Base-by-base conservation (phyloP, 2,113 vertebrate species). In the Mixornis gularis region DNA sequence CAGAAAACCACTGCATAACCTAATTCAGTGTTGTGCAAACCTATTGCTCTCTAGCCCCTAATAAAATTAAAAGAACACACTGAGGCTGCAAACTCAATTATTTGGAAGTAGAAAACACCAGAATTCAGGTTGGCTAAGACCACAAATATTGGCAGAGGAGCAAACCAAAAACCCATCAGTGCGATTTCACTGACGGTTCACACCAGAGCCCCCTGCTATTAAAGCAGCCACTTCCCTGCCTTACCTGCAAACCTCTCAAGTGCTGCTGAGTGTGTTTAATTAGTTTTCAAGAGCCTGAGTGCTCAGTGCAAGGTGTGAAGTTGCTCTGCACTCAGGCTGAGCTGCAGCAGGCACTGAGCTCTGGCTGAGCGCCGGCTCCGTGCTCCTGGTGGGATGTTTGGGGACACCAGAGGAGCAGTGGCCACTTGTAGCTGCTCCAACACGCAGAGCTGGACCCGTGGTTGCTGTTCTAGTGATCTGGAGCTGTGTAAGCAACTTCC, bases 231-330 rank as follows among this genome's bases (percentile, higher is more conserved):
- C 40, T 43, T 89, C 22, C 69, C 80, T 63, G n/a, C 26, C 46
- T 93, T 53, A 83, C 62, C 90, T 94, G 38, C 44, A 90, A 87
- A 16, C 21, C 12, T 7, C 41, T 41, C 7, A 62, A 80, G 82
- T 26, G 44, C 78, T 87, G 40, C 89, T 85, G 52, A 69, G 60
- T 71, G n/a, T 51, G 87, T 85, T 87, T 94, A 95, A 96, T 89
- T 85, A 87, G 66, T 58, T 96, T 92, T 82, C 5, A 38, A 93
- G 79, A 95, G 86, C 56, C 85, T 73, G 79, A 92, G 94, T 56
- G 77, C 87, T 65, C 60, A 43, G 41, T 40, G 58, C 68, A 94
- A 94, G 83, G 94, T 52, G 58, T 88, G 81, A 96, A 91, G 95
- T 53, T 78, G 43, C n/a, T 92, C 76, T 85, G 70, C 22, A 87